Base-by-base conservation (phyloP, 2,797 vertebrate species). In the Ctenosaura bakeri region DNA sequence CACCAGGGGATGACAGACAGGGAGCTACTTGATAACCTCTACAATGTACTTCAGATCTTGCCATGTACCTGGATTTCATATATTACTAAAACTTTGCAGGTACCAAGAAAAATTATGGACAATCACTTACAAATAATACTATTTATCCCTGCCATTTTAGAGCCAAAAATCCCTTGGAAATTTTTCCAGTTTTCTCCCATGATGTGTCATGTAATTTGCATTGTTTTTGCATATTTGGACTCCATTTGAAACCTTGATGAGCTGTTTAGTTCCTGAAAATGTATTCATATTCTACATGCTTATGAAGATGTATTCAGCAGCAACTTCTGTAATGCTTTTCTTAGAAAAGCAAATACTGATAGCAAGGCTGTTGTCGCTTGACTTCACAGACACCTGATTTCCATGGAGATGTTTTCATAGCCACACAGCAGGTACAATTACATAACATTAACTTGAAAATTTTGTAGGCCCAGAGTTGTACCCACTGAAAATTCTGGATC, bases 141-240 rank as follows among this genome's bases (percentile, higher is more conserved):
- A 35, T 42, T 12, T 14, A 64, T 83, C 4, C 18, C 35, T 62
- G 38, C 35, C n/a, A 26, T 26, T 64, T 64, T 66, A 42, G 81
- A 83, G 64, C 38, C 50, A 62, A 62, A 82, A 35, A 38, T 20
- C n/a, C 24, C 35, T 64, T 83, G 0, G 42, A 62, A 62, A 59
- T 22, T 22, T 78, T 64, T 13, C 32, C 62, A 9, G 71, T 38
- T 32, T 14, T 0, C 81, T 29, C 14, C 52, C 32, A 56, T 81
- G 79, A 56, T 52, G 3, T 56, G 42, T 26, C 14, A 56, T 81
- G 52, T 50, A 79, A 32, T 52, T 81, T 42, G 14, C 12, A 38
- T 38, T 83, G 35, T 2, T 4, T 8, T 24, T 6, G 86, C 1
- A 1, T 66, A 14, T 38, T 50, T 1, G 0, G 2, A 35, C 29